phyloP scores from a whole-genome alignment of 2,888 invertebrate genomes.

The Laothoe populi region DNA sequence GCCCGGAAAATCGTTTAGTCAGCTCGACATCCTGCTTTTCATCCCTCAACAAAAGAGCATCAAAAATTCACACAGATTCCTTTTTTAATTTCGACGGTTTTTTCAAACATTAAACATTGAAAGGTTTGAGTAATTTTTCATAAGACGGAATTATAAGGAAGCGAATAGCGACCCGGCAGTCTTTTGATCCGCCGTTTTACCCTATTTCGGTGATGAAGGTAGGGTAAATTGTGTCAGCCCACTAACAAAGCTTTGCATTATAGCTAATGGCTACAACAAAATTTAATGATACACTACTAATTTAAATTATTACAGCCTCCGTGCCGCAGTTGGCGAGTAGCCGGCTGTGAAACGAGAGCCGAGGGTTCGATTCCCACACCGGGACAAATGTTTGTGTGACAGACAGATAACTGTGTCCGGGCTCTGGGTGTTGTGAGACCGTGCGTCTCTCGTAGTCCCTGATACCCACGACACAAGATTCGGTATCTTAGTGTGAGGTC shows the following conservation, averaged over 20 bases:
- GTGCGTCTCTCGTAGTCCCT: no score
- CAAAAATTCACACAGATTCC: constrained; percentile 14
- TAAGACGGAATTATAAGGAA: constrained; percentile 21
- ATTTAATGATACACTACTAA: no score
- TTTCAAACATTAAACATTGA: constrained; percentile 22
- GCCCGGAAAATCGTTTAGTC: neutral
- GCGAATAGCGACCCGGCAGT: constrained; percentile 7
- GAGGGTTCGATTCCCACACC: no score
- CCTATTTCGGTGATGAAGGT: neutral
- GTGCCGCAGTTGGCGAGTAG: no score
- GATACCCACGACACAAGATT: no score
- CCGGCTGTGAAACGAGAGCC: no score
- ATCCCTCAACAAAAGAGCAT: neutral
- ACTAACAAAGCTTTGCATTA: constrained; percentile 3
- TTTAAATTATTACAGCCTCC: no score
- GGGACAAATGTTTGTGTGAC: no score
- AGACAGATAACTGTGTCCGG: no score
- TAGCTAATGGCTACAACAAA: no score
- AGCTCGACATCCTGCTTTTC: neutral
- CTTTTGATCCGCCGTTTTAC: constrained; percentile 14
- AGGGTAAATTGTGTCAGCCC: neutral
- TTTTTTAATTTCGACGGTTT: constrained; percentile 18
- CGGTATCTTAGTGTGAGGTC: no score
- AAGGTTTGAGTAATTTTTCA: constrained; percentile 20
- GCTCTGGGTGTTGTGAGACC: no score